These are phyloP conservation scores for Bathynomus jamesi DNA, from an alignment of 1,140 invertebrate species.

Conservation along the genomic window DNA sequence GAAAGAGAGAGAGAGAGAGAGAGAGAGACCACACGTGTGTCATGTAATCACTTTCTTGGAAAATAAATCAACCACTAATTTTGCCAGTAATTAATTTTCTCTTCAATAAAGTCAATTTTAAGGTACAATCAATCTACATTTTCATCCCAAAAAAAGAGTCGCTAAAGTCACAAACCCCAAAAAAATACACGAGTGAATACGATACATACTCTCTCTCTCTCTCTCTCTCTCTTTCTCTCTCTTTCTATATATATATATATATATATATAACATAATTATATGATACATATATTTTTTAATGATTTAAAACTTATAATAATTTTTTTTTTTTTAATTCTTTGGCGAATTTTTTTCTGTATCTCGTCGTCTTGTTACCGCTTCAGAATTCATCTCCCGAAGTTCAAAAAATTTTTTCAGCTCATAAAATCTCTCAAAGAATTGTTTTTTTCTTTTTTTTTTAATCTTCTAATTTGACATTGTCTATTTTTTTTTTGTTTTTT, in stretches of 20 bases:
- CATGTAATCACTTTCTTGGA: background rate
- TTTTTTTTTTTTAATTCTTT: background rate
- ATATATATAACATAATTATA: background rate
- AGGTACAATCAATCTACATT: background rate
- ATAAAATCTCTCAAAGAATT: no score
- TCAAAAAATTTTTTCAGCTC: no score
- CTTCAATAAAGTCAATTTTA: slow-evolving; percentile 1
- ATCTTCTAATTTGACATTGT: no score
- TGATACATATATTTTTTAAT: background rate
- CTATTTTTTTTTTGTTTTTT: no score
- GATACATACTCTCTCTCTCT: background rate
- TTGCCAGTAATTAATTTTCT: background rate
- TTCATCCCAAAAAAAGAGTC: no score
- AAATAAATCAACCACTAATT: slow-evolving; percentile 1
- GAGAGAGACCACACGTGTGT: background rate
- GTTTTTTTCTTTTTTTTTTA: background rate
- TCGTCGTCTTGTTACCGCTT: background rate
- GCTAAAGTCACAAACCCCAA: background rate
- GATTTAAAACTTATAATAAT: background rate
- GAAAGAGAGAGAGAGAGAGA: background rate
- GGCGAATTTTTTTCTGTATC: background rate
- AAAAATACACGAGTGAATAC: background rate
- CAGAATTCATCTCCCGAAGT: no score
- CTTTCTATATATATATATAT: background rate
- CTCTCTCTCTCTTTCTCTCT: background rate